Conservation (phyloP, 2,797 vertebrate genomes). For the Sebastes umbrosus region DNA sequence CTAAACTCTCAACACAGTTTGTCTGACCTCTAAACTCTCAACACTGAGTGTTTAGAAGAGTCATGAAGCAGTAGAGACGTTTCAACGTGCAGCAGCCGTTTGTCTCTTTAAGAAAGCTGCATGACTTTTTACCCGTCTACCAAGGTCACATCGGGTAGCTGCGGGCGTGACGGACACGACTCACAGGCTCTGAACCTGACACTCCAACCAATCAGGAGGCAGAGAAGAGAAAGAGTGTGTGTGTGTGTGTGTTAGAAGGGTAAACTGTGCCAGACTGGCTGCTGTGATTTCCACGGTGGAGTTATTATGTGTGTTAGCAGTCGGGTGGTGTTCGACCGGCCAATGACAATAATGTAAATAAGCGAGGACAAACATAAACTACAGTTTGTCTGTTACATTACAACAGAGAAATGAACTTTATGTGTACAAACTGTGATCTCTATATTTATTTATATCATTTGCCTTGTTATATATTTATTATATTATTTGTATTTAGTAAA, state of each 20-base stretch:
- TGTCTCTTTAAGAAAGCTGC: constrained; percentile 11
- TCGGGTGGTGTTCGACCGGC: not conserved
- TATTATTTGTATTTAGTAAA: not conserved
- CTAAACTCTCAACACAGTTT: too few relatives aligned
- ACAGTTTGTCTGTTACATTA: not conserved
- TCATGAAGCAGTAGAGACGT: not conserved
- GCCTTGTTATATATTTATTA: too few relatives aligned
- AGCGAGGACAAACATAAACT: not conserved
- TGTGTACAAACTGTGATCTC: too few relatives aligned
- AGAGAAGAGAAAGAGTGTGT: not conserved
- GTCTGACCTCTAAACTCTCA: too few relatives aligned
- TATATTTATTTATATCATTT: too few relatives aligned
- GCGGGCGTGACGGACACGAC: not conserved
- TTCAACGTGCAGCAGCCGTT: not conserved
- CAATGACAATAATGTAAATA: not conserved
- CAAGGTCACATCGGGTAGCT: constrained; percentile 44
- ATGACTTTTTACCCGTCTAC: accelerated
- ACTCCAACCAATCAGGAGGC: constrained; percentile 43
- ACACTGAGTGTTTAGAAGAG: too few relatives aligned
- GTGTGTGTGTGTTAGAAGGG: not conserved
- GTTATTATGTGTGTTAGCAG: not conserved
- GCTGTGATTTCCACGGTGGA: too few relatives aligned
- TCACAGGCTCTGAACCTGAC: not conserved
- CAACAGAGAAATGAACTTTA: too few relatives aligned
- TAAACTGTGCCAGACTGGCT: too few relatives aligned